A percentile compares a stretch with the other conserved stretches of the same genome.
These are phyloP conservation scores for Pterois miles DNA, from an alignment of 2,797 vertebrate genomes.

Conservation along the genomic window DNA sequence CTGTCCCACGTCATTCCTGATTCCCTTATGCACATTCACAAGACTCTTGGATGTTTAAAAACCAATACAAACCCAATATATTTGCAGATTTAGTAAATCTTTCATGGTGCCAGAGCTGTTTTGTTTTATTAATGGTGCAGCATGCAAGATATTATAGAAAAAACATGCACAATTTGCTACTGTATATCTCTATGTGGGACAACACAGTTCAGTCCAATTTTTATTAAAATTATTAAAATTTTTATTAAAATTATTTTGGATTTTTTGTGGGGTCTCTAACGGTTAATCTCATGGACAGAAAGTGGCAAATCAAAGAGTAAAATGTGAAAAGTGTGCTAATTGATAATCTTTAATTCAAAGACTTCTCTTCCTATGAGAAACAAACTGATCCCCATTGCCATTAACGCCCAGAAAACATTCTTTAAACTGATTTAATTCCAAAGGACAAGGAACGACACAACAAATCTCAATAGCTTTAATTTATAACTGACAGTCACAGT, in stretches of 20 bases:
- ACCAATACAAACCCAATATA: background rate
- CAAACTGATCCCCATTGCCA: background rate
- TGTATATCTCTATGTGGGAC: background rate
- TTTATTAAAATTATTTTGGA: background rate
- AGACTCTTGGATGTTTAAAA: background rate
- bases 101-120: background rate
- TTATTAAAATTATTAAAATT: background rate
- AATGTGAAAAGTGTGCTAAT: background rate
- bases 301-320: background rate
- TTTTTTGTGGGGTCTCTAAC: background rate
- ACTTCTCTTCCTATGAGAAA: background rate
- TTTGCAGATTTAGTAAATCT: background rate
- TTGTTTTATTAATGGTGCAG: background rate
- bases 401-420: background rate
- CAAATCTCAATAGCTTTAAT: constrained; percentile 4
- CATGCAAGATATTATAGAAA: background rate
- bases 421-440: background rate
- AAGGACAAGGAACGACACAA: background rate
- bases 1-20: background rate
- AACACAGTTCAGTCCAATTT: background rate
- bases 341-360: background rate
- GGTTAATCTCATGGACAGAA: background rate
- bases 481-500: constrained; percentile 15
- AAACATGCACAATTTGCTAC: background rate
- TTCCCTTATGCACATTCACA: background rate